phyloP scores from a whole-genome alignment of 1,140 invertebrate genomes.

The Orchestia grillus region DNA sequence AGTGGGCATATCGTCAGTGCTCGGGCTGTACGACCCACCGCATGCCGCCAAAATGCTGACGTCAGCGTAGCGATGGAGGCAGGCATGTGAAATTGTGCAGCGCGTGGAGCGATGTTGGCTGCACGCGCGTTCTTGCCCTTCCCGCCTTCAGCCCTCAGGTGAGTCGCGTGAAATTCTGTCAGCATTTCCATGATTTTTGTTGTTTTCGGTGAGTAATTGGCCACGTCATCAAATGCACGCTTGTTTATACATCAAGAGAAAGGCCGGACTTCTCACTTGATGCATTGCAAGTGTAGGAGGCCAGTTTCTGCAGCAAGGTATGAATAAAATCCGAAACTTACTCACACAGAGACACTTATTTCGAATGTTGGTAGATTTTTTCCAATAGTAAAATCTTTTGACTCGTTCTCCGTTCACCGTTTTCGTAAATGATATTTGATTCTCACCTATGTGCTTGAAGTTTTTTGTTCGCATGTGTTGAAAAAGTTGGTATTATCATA shows the following conservation, averaged over 20 bases:
- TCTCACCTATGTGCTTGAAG: too few species aligned
- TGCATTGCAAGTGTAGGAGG: too few species aligned
- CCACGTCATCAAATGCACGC: not conserved
- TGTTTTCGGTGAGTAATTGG: not conserved
- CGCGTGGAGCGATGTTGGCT: slow-evolving; percentile 15
- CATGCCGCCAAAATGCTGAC: slow-evolving; percentile 6
- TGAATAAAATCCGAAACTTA: too few species aligned
- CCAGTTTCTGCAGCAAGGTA: too few species aligned
- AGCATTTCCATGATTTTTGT: not conserved
- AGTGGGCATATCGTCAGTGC: not conserved
- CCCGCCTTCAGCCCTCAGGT: not conserved
- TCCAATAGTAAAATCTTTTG: too few species aligned
- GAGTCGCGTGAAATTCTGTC: not conserved
- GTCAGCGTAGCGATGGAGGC: not conserved
- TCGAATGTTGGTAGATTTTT: too few species aligned
- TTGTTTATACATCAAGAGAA: not conserved
- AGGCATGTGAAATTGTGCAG: not conserved
- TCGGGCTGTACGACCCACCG: not conserved
- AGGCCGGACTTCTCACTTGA: too few species aligned
- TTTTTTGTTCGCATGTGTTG: too few species aligned
- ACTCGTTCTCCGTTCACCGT: too few species aligned
- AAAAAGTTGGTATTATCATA: too few species aligned
- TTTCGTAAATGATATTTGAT: too few species aligned
- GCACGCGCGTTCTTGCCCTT: not conserved
- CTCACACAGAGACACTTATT: too few species aligned